Conservation (phyloP, 2,888 invertebrate species). For the Sialis lutaria region DNA sequence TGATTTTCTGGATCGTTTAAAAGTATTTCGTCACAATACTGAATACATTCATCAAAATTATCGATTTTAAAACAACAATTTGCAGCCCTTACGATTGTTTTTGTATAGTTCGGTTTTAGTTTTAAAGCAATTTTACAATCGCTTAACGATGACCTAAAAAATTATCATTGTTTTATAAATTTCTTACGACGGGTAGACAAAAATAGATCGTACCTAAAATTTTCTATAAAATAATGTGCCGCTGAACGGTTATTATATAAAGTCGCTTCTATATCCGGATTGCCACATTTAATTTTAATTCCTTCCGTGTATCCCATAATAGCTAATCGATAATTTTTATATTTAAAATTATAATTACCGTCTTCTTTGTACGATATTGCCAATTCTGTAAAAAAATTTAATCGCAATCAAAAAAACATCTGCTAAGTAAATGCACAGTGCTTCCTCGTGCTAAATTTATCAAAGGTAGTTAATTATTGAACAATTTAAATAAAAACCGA, state of each 20-base stretch:
- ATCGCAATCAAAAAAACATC: background rate
- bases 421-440: too few species aligned
- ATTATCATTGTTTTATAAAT: background rate
- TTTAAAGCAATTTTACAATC: conserved; percentile 69
- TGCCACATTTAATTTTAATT: conserved; percentile 53
- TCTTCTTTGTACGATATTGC: conserved; percentile 85
- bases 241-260: conserved; percentile 88
- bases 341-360: conserved; percentile 88
- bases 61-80: conserved; percentile 49
- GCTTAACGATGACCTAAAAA: conserved; percentile 44
- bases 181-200: background rate
- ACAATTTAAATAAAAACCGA: too few species aligned
- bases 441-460: too few species aligned
- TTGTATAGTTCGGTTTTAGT: conserved; percentile 56
- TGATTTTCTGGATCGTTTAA: conserved; percentile 34
- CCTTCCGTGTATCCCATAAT: conserved; percentile 74
- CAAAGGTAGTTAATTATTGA: too few species aligned
- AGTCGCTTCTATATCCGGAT: conserved; percentile 53
- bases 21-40: conserved; percentile 53
- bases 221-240: conserved; percentile 68
- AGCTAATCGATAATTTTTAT: conserved; percentile 82
- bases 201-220: conserved; percentile 36
- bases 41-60: conserved; percentile 51
- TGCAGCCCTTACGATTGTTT: conserved; percentile 60
- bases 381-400: conserved; percentile 37